phyloP scores from a whole-genome alignment of 2,888 invertebrate genomes.

The Drosophila quinaria region DNA sequence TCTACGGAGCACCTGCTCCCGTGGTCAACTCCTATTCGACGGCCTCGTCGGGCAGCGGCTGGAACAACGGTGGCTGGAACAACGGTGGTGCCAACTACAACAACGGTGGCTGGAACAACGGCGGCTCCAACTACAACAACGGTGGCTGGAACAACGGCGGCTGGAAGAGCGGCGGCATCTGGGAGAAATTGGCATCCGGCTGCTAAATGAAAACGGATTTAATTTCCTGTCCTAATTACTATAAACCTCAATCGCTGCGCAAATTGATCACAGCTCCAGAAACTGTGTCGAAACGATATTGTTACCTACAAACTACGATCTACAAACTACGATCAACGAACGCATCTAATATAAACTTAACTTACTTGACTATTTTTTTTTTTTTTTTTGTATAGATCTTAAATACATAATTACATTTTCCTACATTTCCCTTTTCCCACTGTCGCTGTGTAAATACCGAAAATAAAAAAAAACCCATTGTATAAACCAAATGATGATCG shows the following conservation, averaged over 20 bases:
- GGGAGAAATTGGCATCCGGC: slow-evolving; percentile 75
- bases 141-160: slow-evolving; percentile 43
- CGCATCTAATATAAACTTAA: slow-evolving; percentile 29
- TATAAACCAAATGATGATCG: slow-evolving; percentile 20
- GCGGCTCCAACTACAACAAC: slow-evolving; percentile 24
- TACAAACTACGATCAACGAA: slow-evolving; percentile 1
- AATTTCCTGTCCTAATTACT: background rate
- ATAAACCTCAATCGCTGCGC: slow-evolving; percentile 18
- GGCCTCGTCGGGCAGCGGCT: slow-evolving; percentile 31
- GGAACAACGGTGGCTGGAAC: slow-evolving; percentile 34
- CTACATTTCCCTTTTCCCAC: slow-evolving; percentile 26
- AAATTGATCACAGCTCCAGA: slow-evolving; percentile 1
- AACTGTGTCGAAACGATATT: slow-evolving; percentile 39
- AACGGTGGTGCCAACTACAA: slow-evolving; percentile 31
- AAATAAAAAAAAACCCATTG: slow-evolving; percentile 28
- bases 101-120: slow-evolving; percentile 32
- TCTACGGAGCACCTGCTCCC: slow-evolving; percentile 70
- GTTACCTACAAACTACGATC: slow-evolving; percentile 17
- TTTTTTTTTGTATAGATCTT: slow-evolving; percentile 62
- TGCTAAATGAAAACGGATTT: slow-evolving; percentile 51
- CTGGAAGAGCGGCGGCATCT: slow-evolving; percentile 79
- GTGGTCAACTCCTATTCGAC: slow-evolving; percentile 30
- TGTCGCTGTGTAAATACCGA: slow-evolving; percentile 40
- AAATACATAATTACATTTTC: slow-evolving; percentile 43
- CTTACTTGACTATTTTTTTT: slow-evolving; percentile 52